Evolutionary conservation across 2,888 invertebrate genomes (phyloP), one percentile per base, ranked within the genome.

Genomic region (Dichetophora obliterata): DNA sequence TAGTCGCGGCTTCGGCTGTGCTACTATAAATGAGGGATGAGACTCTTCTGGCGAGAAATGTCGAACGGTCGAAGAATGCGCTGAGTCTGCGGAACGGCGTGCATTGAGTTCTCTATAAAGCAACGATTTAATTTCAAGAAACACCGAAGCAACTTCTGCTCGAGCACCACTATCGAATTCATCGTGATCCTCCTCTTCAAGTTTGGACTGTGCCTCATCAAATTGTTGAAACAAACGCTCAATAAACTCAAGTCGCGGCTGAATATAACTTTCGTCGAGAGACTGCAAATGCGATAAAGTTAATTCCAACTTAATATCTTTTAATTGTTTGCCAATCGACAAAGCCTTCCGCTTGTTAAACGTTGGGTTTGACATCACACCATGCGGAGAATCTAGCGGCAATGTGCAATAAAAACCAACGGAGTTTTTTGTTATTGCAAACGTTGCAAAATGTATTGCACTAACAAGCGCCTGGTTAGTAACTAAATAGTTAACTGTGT

Each of bases 51-150:
- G 19, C 3, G 63, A 70, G 52, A 76, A 61, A 22, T 76, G 75
- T 5, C 65, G 65, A 59, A 75, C 22, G 2, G 76, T 78, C 1
- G 74, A 76, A 11, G 66, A 78, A 69, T 68, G 80, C 59, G 5
- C 19, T 19, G 14, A 31, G 52, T 52, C 19, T 24, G 9, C 31
- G 52, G 52, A 75, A 24, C 70, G 52, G 16, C 37, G 77, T 9
- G 16, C n/a, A 31, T 66, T 76, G 9, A 78, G 66, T 54, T 65
- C 72, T 24, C 79, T 72, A 9, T 68, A 66, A 0, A 79, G 50
- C 54, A 16, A 52, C 19, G 52, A 16, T 19, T 52, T 52, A 1
- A 75, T 63, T n/a, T 75, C 72, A 24, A 81, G 75, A 48, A 54
- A n/a, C n/a, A n/a, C n/a, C n/a, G n/a, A n/a, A n/a, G n/a, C n/a